Evolutionary conservation across 2,797 vertebrate species (phyloP).

Genomic region (Thunnus albacares): DNA sequence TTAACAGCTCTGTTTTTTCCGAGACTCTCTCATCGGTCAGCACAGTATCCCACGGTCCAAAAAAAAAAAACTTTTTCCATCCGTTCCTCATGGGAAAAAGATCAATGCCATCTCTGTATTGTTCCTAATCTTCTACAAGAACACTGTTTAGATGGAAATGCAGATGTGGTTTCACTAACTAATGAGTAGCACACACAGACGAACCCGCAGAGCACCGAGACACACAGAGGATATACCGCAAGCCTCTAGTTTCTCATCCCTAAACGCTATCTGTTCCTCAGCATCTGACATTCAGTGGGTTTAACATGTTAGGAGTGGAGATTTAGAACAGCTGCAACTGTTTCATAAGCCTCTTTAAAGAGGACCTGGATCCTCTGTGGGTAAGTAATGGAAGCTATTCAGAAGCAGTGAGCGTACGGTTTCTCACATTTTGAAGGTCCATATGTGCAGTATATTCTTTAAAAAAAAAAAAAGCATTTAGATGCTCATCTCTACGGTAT

Average conservation of each 20-base stretch:
- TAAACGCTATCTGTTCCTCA: slow-evolving; percentile 40
- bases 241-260: slow-evolving; percentile 23
- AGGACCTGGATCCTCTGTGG: slow-evolving; percentile 25
- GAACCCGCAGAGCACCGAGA: slow-evolving; percentile 8
- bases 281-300: slow-evolving; percentile 52
- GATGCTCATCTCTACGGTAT: not conserved
- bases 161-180: slow-evolving; percentile 58
- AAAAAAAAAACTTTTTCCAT: slow-evolving; percentile 15
- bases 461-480: not conserved
- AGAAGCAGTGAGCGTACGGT: slow-evolving; percentile 5
- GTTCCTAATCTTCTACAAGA: slow-evolving; percentile 43
- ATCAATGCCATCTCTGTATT: slow-evolving; percentile 41
- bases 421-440: not conserved
- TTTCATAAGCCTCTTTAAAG: slow-evolving; percentile 50
- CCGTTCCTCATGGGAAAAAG: slow-evolving; percentile 14
- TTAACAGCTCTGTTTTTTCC: not conserved
- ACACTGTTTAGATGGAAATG: slow-evolving; percentile 46
- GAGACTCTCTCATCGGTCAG: not conserved
- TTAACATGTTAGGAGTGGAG: slow-evolving; percentile 43
- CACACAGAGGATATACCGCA: slow-evolving; percentile 36
- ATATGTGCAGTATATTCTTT: not conserved
- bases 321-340: slow-evolving; percentile 68
- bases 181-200: slow-evolving; percentile 63
- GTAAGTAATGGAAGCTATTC: slow-evolving; percentile 6
- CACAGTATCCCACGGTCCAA: slow-evolving; percentile 15